These are phyloP conservation scores for Chauna torquata DNA, from an alignment of 2,113 vertebrate species.

Conservation along the genomic window DNA sequence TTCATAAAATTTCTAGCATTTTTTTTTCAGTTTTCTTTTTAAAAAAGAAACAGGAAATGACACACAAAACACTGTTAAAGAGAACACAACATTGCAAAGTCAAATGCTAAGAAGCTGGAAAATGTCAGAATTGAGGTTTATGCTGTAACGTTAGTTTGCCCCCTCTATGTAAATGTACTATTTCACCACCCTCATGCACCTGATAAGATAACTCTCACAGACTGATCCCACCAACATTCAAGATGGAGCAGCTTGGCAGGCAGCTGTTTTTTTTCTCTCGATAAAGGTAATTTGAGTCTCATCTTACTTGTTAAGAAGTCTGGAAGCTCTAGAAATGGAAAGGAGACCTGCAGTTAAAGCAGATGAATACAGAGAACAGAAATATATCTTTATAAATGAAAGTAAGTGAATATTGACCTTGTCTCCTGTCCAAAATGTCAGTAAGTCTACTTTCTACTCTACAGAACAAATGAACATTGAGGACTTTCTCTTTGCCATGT, in stretches of 20 bases:
- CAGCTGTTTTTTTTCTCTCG: not conserved
- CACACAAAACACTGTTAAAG: not conserved
- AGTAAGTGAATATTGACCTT: not conserved
- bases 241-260: not conserved
- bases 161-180: not conserved
- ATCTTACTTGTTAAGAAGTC: not conserved
- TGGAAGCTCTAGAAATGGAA: not conserved
- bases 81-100: not conserved
- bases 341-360: not conserved
- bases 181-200: not conserved
- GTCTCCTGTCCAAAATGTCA: not conserved
- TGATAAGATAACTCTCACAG: not conserved
- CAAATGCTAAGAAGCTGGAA: not conserved
- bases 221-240: not conserved
- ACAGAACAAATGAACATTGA: not conserved
- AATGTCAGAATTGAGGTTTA: not conserved
- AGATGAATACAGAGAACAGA: not conserved
- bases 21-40: constrained; percentile 21
- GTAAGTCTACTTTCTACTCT: not conserved
- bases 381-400: not conserved
- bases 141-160: not conserved
- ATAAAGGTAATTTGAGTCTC: not conserved
- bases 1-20: not conserved
- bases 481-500: not conserved
- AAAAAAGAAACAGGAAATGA: not conserved